phyloP scores from a whole-genome alignment of 2,888 invertebrate species.

The Parapristionchus giblindavisi region DNA sequence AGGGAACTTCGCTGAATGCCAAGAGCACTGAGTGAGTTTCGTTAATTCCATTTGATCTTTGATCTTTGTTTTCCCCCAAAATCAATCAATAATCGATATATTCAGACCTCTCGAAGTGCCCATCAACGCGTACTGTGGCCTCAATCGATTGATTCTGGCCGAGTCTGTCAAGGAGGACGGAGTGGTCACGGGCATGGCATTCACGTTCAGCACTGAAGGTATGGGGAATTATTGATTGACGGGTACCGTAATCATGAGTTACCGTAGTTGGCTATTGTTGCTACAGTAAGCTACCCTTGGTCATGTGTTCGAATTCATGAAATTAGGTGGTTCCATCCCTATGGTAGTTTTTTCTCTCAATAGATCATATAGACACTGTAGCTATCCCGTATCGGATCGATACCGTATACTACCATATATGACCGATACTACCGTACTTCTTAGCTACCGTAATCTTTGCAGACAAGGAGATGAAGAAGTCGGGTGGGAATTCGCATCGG shows the following conservation, averaged over 20 bases:
- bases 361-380: too few species aligned
- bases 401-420: background rate
- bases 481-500: background rate
- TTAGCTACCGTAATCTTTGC: too few species aligned
- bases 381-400: too few species aligned
- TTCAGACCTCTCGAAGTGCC: slow-evolving; percentile 54
- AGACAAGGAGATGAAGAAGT: slow-evolving; percentile 18
- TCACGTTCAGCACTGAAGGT: slow-evolving; percentile 60
- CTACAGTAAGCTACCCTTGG: too few species aligned
- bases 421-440: too few species aligned
- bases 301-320: too few species aligned
- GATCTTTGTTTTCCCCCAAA: background rate
- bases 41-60: too few species aligned
- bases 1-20: slow-evolving; percentile 75
- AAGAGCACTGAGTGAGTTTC: slow-evolving; percentile 72
- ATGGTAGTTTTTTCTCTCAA: too few species aligned
- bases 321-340: too few species aligned
- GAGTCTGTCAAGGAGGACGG: slow-evolving; percentile 79
- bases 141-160: slow-evolving; percentile 71
- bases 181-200: slow-evolving; percentile 55
- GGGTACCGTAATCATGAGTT: too few species aligned
- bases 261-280: too few species aligned
- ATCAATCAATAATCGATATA: background rate
- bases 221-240: background rate
- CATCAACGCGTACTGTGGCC: slow-evolving; percentile 52